A percentile compares a stretch with the other conserved stretches of the same genome.
Evolutionary conservation across 2,113 vertebrate species (phyloP).

Genomic region (Motacilla tschutschensis): DNA sequence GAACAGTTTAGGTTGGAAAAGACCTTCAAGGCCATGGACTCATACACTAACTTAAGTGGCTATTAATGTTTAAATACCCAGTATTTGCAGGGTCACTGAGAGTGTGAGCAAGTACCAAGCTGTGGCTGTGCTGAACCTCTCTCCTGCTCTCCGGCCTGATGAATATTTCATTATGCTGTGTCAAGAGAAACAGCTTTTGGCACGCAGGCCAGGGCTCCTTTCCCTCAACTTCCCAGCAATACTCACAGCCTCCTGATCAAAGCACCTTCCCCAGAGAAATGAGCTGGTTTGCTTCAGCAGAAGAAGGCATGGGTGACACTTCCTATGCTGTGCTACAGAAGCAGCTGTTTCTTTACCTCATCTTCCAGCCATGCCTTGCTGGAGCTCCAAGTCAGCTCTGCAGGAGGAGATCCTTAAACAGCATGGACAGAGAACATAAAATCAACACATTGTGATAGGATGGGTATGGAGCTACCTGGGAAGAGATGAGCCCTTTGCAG

Average conservation of each 20-base stretch:
- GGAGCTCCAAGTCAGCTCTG: not conserved
- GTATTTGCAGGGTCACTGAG: not conserved
- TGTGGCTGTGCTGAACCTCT: not conserved
- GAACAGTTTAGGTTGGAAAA: not conserved
- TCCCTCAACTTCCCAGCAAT: not conserved
- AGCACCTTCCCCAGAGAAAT: not conserved
- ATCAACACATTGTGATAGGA: not conserved
- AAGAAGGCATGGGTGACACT: not conserved
- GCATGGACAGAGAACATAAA: not conserved
- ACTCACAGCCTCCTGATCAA: not conserved
- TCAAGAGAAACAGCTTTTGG: not conserved
- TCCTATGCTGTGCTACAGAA: not conserved
- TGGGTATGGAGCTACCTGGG: not conserved
- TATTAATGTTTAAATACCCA: not conserved
- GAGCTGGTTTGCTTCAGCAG: not conserved
- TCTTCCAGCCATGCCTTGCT: not conserved
- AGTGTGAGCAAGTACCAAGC: not conserved
- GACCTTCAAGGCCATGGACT: not conserved
- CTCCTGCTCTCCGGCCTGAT: not conserved
- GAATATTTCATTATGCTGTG: not conserved
- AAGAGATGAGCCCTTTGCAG: not conserved
- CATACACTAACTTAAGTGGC: not conserved
- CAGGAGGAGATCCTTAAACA: not conserved
- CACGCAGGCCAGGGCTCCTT: rapidly evolving
- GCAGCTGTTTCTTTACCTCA: not conserved